phyloP scores from a whole-genome alignment of 2,797 vertebrate genomes.

The Phrynocephalus forsythii region DNA sequence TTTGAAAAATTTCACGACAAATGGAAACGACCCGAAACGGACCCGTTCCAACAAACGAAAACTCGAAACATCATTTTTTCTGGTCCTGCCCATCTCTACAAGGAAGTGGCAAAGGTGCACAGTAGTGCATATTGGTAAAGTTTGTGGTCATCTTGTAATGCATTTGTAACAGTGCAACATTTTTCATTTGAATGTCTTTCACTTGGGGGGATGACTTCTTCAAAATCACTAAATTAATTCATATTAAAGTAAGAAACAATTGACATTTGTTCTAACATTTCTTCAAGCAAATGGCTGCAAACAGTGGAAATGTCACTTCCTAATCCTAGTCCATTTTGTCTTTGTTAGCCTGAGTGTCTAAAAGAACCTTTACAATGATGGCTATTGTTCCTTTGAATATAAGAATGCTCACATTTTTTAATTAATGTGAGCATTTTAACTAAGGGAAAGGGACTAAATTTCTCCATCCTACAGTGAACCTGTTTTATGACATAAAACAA shows the following conservation, averaged over 20 bases:
- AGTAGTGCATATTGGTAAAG: not conserved
- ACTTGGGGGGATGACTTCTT: not conserved
- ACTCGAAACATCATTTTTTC: too few relatives aligned
- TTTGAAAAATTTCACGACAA: too few relatives aligned
- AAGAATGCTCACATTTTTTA: not conserved
- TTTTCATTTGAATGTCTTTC: not conserved
- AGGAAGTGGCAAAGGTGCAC: not conserved
- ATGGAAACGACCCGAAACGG: too few relatives aligned
- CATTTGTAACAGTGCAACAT: not conserved
- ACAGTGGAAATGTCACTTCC: not conserved
- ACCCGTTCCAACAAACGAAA: too few relatives aligned
- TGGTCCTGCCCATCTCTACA: too few relatives aligned
- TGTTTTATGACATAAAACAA: not conserved
- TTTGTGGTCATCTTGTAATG: not conserved
- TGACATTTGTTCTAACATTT: not conserved
- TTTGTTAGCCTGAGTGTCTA: not conserved
- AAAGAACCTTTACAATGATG: not conserved
- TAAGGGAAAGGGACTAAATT: not conserved
- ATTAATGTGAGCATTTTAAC: not conserved
- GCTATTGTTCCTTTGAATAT: not conserved
- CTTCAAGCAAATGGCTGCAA: not conserved
- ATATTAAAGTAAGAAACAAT: not conserved
- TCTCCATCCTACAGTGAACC: not conserved
- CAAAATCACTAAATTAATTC: not conserved
- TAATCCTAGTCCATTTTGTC: not conserved